Percentiles rank a stretch among this genome's conserved stretches.
Evolutionary conservation across 2,113 vertebrate species (phyloP).

Genomic region (Phalacrocorax aristotelis): DNA sequence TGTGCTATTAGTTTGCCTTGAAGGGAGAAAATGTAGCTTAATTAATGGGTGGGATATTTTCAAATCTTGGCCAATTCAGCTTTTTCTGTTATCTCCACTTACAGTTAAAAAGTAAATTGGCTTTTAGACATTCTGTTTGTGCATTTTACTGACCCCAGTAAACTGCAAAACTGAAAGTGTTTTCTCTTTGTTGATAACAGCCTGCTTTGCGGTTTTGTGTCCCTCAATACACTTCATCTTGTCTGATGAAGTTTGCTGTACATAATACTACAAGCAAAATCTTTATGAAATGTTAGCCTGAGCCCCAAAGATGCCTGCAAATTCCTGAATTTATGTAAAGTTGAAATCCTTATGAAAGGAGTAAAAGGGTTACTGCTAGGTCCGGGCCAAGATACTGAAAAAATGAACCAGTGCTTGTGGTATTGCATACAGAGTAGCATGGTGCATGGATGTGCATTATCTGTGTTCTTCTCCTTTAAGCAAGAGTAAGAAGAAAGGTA

Average conservation of each 20-base stretch:
- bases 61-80: not conserved
- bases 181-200: not conserved
- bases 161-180: not conserved
- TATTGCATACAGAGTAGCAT: not conserved
- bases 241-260: not conserved
- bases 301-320: not conserved
- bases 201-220: not conserved
- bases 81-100: slow-evolving; percentile 46
- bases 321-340: not conserved
- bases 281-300: not conserved
- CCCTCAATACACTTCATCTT: not conserved
- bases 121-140: not conserved
- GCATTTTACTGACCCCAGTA: not conserved
- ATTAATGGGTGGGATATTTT: not conserved
- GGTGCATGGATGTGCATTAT: not conserved
- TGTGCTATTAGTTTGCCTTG: not conserved
- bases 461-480: not conserved
- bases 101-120: not conserved
- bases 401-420: not conserved
- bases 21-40: not conserved
- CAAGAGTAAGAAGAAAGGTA: not conserved
- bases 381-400: not conserved
- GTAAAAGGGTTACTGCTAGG: not conserved
- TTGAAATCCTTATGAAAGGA: not conserved
- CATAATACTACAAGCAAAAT: not conserved